A percentile compares a stretch with the other conserved stretches of the same genome.
Conservation (phyloP, 2,797 vertebrate genomes). For the Prionace glauca region DNA sequence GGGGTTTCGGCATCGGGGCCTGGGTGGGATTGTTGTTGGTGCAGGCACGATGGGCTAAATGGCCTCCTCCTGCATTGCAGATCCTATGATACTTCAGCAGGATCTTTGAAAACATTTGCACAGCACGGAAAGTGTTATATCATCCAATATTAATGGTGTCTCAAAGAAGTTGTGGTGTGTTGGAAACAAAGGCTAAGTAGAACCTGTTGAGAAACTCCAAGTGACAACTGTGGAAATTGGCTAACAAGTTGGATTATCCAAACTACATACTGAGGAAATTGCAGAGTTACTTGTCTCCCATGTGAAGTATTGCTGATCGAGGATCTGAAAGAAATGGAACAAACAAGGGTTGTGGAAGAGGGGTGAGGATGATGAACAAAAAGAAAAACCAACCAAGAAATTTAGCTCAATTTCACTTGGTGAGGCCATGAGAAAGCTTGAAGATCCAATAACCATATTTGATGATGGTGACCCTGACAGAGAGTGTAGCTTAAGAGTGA, state of each 20-base stretch:
- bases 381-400: no score
- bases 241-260: neutral
- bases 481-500: no score
- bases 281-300: neutral
- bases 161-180: neutral
- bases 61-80: no score
- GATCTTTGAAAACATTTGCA: no score
- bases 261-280: neutral
- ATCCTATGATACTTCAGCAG: no score
- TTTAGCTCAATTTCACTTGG: no score
- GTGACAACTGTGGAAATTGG: neutral
- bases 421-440: no score
- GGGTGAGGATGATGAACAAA: neutral
- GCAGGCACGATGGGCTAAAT: no score
- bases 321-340: neutral
- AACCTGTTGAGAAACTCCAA: neutral
- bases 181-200: neutral
- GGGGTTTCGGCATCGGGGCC: no score
- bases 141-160: neutral
- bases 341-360: neutral
- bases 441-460: no score
- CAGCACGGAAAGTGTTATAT: neutral
- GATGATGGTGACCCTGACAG: no score
- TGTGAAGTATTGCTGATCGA: neutral
- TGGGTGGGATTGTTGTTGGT: no score